A percentile compares a stretch with the other conserved stretches of the same genome.
These are phyloP conservation scores for Cyanistes caeruleus DNA, from an alignment of 2,113 vertebrate species.

Conservation along the genomic window DNA sequence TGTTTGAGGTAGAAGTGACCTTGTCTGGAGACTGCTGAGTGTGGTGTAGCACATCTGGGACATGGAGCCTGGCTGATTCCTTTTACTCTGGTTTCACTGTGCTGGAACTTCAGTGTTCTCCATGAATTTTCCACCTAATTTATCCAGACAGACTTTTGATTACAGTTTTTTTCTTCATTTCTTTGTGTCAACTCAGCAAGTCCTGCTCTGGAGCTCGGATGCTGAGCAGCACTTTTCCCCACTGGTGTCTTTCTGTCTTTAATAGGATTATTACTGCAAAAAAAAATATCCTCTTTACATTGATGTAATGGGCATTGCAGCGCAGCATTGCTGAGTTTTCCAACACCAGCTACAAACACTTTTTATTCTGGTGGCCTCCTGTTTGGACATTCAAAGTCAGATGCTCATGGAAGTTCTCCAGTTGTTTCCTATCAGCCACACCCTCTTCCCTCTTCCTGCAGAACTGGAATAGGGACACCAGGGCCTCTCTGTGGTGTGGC, in stretches of 20 bases:
- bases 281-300: background rate
- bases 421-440: background rate
- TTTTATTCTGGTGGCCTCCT: background rate
- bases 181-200: background rate
- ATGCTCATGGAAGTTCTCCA: background rate
- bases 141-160: background rate
- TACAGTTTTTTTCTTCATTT: background rate
- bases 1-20: background rate
- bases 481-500: background rate
- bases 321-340: background rate
- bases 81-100: background rate
- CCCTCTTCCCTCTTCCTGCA: background rate
- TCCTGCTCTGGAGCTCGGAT: background rate
- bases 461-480: background rate
- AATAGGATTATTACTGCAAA: background rate
- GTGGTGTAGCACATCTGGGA: background rate
- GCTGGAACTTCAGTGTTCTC: background rate
- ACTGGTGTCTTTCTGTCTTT: background rate
- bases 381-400: background rate
- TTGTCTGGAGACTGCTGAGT: background rate
- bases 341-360: background rate
- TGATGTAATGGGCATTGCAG: background rate
- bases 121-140: background rate
- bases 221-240: background rate
- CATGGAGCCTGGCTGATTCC: background rate